phyloP scores from a whole-genome alignment of 2,797 vertebrate genomes.

The Scomberomorus guttatus region DNA sequence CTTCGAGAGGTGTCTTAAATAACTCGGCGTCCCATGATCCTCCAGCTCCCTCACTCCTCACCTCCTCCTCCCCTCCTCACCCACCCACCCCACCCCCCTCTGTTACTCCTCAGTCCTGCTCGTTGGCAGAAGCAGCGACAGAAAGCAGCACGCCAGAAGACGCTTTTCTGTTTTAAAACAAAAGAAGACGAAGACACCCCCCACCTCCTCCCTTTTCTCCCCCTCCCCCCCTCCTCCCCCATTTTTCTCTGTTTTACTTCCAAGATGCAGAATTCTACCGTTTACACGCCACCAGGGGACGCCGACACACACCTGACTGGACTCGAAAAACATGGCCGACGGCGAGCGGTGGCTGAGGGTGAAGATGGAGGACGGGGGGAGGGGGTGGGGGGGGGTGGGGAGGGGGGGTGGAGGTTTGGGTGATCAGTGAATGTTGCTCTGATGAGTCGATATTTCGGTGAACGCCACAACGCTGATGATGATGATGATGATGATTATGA shows the following conservation, averaged over 20 bases:
- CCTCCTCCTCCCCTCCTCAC: not conserved
- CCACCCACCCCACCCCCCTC: not conserved
- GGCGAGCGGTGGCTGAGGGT: not conserved
- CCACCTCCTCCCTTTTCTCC: not conserved
- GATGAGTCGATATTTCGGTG: conserved; percentile 37
- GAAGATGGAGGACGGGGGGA: conserved; percentile 3
- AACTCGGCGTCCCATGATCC: conserved; percentile 62
- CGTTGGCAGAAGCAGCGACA: conserved; percentile 32
- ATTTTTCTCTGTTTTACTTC: conserved; percentile 55
- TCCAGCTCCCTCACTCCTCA: conserved; percentile 4
- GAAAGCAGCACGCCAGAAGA: conserved; percentile 65
- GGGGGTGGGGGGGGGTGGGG: not conserved
- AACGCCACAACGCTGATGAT: conserved; percentile 59
- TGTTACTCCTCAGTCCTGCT: conserved; percentile 36
- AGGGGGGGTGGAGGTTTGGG: not conserved
- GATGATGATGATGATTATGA: conserved; percentile 43
- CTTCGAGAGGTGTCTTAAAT: conserved; percentile 97
- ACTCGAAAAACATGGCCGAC: conserved; percentile 52
- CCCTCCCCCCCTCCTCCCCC: not conserved
- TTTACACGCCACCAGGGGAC: conserved; percentile 73
- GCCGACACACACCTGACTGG: conserved; percentile 66
- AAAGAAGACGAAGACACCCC: conserved; percentile 40
- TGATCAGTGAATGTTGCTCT: conserved; percentile 41
- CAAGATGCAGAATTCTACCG: conserved; percentile 74
- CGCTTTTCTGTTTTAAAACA: conserved; percentile 65